Percentiles rank a stretch among this genome's conserved stretches.
Conservation (phyloP, 37 sponge, comb jelly and placozoan species). For the Spongilla lacustris region DNA sequence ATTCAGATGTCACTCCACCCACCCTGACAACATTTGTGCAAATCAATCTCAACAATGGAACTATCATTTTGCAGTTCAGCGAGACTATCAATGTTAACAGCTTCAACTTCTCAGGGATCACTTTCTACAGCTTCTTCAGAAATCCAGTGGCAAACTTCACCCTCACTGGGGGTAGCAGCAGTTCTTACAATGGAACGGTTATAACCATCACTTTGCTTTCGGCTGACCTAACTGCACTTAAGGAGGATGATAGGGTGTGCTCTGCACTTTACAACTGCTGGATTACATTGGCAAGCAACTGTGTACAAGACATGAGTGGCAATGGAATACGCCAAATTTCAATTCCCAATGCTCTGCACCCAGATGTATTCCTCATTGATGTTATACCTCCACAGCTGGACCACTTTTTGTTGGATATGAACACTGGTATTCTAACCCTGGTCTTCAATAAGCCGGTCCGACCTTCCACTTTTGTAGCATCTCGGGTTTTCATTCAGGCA, state of each 20-base stretch:
- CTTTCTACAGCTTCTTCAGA: slow-evolving; percentile 84
- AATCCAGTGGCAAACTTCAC: slow-evolving; percentile 51
- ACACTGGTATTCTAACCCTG: slow-evolving; percentile 66
- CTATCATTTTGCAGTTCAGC: slow-evolving; percentile 59
- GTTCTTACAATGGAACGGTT: slow-evolving; percentile 72
- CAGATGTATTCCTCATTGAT: slow-evolving; percentile 58
- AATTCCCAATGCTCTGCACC: slow-evolving; percentile 44
- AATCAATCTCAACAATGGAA: slow-evolving; percentile 81
- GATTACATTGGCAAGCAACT: slow-evolving; percentile 48
- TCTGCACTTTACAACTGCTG: slow-evolving; percentile 92
- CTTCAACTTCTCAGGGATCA: slow-evolving; percentile 72
- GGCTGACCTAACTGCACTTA: slow-evolving; percentile 55
- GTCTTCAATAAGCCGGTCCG: slow-evolving; percentile 85
- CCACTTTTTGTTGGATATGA: slow-evolving; percentile 70
- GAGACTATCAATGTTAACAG: slow-evolving; percentile 75
- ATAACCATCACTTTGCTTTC: slow-evolving; percentile 29
- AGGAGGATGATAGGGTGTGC: slow-evolving; percentile 79
- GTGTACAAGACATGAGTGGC: slow-evolving; percentile 77
- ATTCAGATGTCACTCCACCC: slow-evolving; percentile 67
- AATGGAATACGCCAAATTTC: slow-evolving; percentile 47
- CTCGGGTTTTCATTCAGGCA: slow-evolving; percentile 61
- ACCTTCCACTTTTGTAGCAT: slow-evolving; percentile 61
- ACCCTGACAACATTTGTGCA: slow-evolving; percentile 33
- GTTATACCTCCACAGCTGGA: slow-evolving; percentile 51
- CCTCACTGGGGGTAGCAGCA: slow-evolving; percentile 59